Conservation (phyloP, 64 coral and sea anemone species). For the Anthopleura sola region DNA sequence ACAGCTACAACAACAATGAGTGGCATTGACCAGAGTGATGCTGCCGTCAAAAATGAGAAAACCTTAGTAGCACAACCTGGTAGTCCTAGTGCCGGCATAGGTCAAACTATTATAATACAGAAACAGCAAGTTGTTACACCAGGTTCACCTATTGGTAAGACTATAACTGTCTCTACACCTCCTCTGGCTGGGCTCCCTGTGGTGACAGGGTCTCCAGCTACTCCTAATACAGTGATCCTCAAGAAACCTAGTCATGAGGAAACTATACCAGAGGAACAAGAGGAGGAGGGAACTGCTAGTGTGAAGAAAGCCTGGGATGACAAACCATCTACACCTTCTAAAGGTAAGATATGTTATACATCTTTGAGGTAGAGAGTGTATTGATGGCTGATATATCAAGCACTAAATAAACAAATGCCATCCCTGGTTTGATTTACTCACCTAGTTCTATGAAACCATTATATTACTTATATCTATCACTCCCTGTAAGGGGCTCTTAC, state of each 20-base stretch:
- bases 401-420: too few relatives aligned
- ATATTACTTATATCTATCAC: too few relatives aligned
- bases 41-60: constrained; percentile 6
- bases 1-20: constrained; percentile 69
- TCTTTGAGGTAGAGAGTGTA: too few relatives aligned
- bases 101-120: neutral
- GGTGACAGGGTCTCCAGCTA: neutral
- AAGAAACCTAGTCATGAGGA: constrained; percentile 14
- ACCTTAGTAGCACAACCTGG: neutral
- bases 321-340: constrained; percentile 22
- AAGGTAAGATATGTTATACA: constrained; percentile 5
- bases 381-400: too few relatives aligned
- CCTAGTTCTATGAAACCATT: too few relatives aligned
- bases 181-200: neutral
- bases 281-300: neutral
- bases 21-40: constrained; percentile 63
- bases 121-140: neutral
- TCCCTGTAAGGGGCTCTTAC: too few relatives aligned
- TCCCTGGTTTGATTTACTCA: too few relatives aligned
- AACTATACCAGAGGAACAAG: neutral
- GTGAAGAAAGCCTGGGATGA: constrained; percentile 46
- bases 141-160: neutral
- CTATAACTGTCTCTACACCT: neutral
- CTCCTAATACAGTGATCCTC: constrained; percentile 29
- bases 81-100: neutral